Evolutionary conservation across 2,888 invertebrate genomes (phyloP).

Genomic region (Cephus runcator): DNA sequence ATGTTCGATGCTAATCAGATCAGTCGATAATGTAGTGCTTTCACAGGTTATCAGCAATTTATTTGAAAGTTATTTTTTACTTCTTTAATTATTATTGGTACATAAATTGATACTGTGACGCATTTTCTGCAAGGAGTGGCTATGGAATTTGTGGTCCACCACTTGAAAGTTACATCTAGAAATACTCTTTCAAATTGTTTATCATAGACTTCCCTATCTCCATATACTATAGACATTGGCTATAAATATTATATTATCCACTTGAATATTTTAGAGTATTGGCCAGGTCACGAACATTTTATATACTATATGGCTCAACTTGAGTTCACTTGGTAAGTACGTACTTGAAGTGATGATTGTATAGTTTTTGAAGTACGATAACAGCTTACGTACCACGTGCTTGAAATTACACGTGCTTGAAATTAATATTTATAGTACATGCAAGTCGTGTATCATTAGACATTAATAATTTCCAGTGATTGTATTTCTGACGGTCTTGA

Average conservation of each 20-base stretch:
- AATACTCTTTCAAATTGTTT: neutral
- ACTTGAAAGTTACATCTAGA: neutral
- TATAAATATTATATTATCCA: conserved; percentile 1
- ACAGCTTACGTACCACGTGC: conserved; percentile 9
- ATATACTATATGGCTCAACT: neutral
- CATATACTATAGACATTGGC: neutral
- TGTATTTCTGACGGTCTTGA: neutral
- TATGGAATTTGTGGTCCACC: no score
- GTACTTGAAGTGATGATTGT: neutral
- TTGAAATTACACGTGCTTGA: no score
- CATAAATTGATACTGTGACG: no score
- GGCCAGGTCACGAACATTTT: neutral
- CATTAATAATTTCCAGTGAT: neutral
- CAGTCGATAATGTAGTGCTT: no score
- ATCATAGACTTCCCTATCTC: no score
- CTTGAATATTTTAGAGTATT: neutral
- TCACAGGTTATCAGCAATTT: no score
- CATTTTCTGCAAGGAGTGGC: no score
- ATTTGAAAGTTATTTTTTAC: no score
- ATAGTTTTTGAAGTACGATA: neutral
- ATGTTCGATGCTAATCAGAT: no score
- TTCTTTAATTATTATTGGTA: no score
- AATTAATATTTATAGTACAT: conserved; percentile 37
- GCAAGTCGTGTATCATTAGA: conserved; percentile 13
- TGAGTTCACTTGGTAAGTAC: neutral